phyloP scores from a whole-genome alignment of 2,113 vertebrate genomes.

The Nipponia nippon region DNA sequence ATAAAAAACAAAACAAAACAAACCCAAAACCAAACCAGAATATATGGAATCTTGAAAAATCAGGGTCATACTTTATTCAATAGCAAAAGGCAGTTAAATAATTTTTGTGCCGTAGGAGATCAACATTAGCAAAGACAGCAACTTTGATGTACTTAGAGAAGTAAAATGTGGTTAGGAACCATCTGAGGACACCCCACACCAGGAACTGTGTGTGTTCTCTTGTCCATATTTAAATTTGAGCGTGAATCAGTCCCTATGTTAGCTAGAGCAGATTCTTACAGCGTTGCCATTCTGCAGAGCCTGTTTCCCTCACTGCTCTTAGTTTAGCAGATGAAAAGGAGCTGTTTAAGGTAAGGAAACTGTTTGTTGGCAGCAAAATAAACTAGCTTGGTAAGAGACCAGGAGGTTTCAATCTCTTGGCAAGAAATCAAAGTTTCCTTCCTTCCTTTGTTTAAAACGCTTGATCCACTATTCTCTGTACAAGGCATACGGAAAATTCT shows the following conservation, averaged over 20 bases:
- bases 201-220: not conserved
- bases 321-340: not conserved
- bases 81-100: not conserved
- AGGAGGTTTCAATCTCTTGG: conserved; percentile 9
- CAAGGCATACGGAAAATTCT: not conserved
- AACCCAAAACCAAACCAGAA: not conserved
- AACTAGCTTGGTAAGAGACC: not conserved
- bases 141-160: not conserved
- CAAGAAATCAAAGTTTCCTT: conserved; percentile 43
- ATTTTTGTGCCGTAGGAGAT: not conserved
- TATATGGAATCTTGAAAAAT: not conserved
- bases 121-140: not conserved
- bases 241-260: not conserved
- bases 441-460: conserved; percentile 43
- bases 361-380: conserved; percentile 20
- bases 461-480: not conserved
- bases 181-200: not conserved
- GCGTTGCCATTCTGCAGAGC: not conserved
- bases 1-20: not conserved
- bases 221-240: not conserved
- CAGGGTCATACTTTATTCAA: not conserved
- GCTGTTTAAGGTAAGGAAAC: not conserved
- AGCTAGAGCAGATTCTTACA: not conserved
- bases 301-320: not conserved
- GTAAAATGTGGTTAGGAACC: not conserved